These are phyloP conservation scores for Campylomormyrus numenius DNA, from an alignment of 2,113 vertebrate species.

Conservation along the genomic window DNA sequence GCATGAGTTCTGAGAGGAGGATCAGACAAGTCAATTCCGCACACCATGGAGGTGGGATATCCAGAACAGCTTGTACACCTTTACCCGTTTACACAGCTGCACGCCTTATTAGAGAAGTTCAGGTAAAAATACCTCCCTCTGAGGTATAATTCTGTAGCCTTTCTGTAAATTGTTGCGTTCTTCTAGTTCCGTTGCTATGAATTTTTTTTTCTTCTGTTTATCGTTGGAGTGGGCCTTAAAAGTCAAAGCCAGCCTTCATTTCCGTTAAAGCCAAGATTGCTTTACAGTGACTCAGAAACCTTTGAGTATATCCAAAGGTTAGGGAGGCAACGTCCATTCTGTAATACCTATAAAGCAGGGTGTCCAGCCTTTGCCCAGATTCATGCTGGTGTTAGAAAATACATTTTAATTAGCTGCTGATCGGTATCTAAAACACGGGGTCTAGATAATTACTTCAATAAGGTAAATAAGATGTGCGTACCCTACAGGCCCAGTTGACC, in stretches of 20 bases:
- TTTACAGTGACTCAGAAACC: neutral
- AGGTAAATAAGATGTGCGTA: neutral
- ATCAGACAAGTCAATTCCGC: neutral
- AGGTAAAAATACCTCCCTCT: neutral
- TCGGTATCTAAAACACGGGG: neutral
- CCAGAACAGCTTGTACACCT: neutral
- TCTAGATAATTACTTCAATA: neutral
- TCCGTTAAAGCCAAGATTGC: neutral
- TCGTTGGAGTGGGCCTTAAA: neutral
- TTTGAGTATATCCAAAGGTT: neutral
- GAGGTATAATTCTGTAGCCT: neutral
- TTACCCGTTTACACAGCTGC: neutral
- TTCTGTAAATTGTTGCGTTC: neutral
- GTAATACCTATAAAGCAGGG: neutral
- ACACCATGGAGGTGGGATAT: neutral
- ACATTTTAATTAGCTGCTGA: neutral
- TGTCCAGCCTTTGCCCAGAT: neutral
- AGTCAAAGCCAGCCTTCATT: neutral
- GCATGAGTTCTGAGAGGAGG: neutral
- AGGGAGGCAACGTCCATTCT: neutral
- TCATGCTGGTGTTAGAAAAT: neutral
- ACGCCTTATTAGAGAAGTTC: neutral
- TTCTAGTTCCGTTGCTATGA: neutral
- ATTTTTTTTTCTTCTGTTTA: neutral
- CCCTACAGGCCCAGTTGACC: neutral